Base-by-base conservation (phyloP, 2,797 vertebrate species). In the Sarcophilus harrisii region DNA sequence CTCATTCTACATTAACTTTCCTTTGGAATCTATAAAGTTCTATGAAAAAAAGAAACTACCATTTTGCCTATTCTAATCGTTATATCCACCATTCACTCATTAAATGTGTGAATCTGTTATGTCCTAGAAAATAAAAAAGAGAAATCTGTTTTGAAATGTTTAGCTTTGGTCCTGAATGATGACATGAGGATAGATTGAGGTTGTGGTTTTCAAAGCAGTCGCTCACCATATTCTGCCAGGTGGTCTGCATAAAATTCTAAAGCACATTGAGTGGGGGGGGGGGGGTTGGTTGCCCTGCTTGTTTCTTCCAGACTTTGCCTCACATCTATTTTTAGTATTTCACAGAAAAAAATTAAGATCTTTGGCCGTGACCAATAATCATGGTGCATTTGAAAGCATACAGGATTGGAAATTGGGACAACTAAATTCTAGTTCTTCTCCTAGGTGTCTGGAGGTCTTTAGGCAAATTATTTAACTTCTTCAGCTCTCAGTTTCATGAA, bases 11-110 rank as follows among this genome's bases (percentile, higher is more conserved):
- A 27, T 60, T 87, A 57, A 89, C 90, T 96, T 92, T 58, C 91
- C 96, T 91, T 91, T 95, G 93, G 66, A 96, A 96, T 92, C 66
- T 27, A 91, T 54, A 96, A 92, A 94, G 91, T 27, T 94, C 28
- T 90, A 92, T 73, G 60, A 94, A 49, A 95, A 91, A 96, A 94
- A 91, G 97, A 96, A 95, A 90, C 73, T 92, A 95, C 52, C 93
- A 87, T 94, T 96, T n/a, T 96, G 9, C 73, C 49, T 87, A 92
- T 94, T 94, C 14, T 96, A 95, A 95, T 90, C 90, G 90, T 91
- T 12, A 96, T 32, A 91, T 29, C 16, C 87, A 89, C 5, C 89
- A 90, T 59, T 30, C 45, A 54, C 49, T 92, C 57, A 27, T 10
- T n/a, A 27, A 93, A 54, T 27, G 28, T 87, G 29, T 73, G 90